These are phyloP conservation scores for Habroteleia sp. DNA, from an alignment of 2,888 invertebrate genomes.

Conservation along the genomic window DNA sequence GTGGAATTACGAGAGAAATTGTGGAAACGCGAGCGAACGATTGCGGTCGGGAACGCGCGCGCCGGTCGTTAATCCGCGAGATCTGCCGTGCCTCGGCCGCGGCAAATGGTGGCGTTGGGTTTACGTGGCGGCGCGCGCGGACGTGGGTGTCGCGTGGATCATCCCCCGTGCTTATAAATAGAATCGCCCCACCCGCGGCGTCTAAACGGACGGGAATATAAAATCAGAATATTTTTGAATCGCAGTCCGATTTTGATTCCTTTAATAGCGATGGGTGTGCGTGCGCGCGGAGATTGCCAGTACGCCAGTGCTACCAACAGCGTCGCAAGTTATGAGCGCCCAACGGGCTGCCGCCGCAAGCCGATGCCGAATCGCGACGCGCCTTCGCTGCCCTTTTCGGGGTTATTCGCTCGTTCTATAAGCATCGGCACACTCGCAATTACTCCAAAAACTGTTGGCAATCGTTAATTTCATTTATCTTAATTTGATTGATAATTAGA, in stretches of 20 bases:
- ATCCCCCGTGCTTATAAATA: slow-evolving; percentile 78
- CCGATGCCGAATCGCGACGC: too few relatives aligned
- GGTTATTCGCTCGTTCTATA: too few relatives aligned
- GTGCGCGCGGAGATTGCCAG: slow-evolving; percentile 42
- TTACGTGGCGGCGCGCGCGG: slow-evolving; percentile 74
- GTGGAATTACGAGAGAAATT: slow-evolving; percentile 5
- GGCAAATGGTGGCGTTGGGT: slow-evolving; percentile 49
- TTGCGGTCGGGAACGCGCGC: slow-evolving; percentile 25
- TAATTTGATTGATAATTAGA: too few relatives aligned
- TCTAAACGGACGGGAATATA: slow-evolving; percentile 70
- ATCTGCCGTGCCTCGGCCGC: slow-evolving; percentile 15
- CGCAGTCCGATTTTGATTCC: slow-evolving; percentile 68
- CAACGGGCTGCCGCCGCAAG: too few relatives aligned
- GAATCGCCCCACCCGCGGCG: slow-evolving; percentile 74
- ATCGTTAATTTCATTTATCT: too few relatives aligned
- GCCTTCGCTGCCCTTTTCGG: too few relatives aligned
- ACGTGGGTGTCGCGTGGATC: slow-evolving; percentile 79
- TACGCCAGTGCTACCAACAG: slow-evolving; percentile 34
- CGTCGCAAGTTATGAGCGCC: too few relatives aligned
- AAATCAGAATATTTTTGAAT: slow-evolving; percentile 78
- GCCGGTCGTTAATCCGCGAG: slow-evolving; percentile 20
- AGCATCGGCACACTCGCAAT: too few relatives aligned
- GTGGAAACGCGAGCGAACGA: background rate
- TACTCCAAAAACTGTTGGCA: too few relatives aligned
- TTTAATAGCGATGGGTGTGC: slow-evolving; percentile 67